These are phyloP conservation scores for Myopa testacea DNA, from an alignment of 2,888 invertebrate species.

Conservation along the genomic window DNA sequence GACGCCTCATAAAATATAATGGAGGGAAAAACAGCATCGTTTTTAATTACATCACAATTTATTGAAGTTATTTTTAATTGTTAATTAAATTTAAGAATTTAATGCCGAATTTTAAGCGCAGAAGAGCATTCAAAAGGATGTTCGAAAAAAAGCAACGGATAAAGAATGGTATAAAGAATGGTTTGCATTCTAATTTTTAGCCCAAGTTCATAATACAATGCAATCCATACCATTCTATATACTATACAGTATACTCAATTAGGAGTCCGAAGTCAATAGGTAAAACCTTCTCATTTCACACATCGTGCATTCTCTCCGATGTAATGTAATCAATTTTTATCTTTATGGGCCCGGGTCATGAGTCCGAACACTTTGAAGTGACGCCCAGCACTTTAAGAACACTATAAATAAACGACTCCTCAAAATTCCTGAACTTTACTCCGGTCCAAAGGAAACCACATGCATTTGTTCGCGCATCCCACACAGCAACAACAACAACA, in stretches of 20 bases:
- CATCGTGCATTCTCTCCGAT: background rate
- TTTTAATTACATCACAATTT: too few species aligned
- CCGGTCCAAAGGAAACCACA: conserved; percentile 1
- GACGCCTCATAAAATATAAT: too few species aligned
- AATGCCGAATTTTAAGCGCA: too few species aligned
- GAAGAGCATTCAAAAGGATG: too few species aligned
- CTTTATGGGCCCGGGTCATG: conserved; percentile 1
- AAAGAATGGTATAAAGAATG: background rate
- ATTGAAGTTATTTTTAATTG: too few species aligned
- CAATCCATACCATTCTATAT: too few species aligned
- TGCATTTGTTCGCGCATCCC: conserved; percentile 20
- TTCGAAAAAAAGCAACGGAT: too few species aligned
- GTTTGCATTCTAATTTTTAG: background rate
- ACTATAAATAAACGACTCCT: background rate
- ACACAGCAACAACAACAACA: conserved; percentile 5
- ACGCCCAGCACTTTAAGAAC: conserved; percentile 14
- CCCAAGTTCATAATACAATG: too few species aligned
- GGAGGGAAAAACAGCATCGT: too few species aligned
- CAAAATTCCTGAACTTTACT: conserved; percentile 14
- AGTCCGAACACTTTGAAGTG: conserved; percentile 13
- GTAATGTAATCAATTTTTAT: conserved; percentile 17
- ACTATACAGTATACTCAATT: too few species aligned
- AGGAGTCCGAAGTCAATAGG: too few species aligned
- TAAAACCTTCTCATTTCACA: background rate
- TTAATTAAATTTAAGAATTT: too few species aligned